Percentiles rank a stretch among this genome's conserved stretches.
Evolutionary conservation across 2,797 vertebrate genomes (phyloP).

Genomic region (Epinephelus coioides): DNA sequence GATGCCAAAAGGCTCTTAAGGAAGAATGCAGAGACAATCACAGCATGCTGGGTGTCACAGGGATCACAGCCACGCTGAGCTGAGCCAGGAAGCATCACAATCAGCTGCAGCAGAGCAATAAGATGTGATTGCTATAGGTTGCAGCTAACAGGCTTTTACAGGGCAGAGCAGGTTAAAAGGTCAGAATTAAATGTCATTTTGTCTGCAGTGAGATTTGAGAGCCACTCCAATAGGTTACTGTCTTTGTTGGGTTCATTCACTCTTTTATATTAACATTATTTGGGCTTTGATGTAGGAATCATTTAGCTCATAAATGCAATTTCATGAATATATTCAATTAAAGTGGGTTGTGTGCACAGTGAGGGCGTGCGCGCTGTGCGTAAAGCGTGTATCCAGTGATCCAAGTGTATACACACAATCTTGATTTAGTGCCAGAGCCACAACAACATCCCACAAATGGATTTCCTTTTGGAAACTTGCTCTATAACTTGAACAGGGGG

Average conservation of each 20-base stretch:
- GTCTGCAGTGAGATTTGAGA: constrained; percentile 24
- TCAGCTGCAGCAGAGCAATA: constrained; percentile 32
- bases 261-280: constrained; percentile 11
- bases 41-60: constrained; percentile 61
- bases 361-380: constrained; percentile 54
- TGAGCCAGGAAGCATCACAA: constrained; percentile 49
- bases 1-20: constrained; percentile 41
- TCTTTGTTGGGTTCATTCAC: background rate
- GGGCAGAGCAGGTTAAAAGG: constrained; percentile 55
- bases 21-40: constrained; percentile 54
- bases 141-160: constrained; percentile 38
- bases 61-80: constrained; percentile 44
- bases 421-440: constrained; percentile 29
- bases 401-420: constrained; percentile 14
- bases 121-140: constrained; percentile 20
- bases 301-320: constrained; percentile 9
- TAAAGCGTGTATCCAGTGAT: constrained; percentile 47
- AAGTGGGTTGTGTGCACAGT: background rate
- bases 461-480: constrained; percentile 19
- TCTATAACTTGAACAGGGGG: constrained; percentile 23
- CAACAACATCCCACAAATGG: constrained; percentile 20
- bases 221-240: background rate
- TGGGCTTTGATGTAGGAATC: background rate
- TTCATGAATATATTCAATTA: constrained; percentile 39
- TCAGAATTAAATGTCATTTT: constrained; percentile 56